Percentiles rank a stretch among this genome's conserved stretches.
phyloP scores from a whole-genome alignment of 2,113 vertebrate genomes.

The Bubo blakistoni region DNA sequence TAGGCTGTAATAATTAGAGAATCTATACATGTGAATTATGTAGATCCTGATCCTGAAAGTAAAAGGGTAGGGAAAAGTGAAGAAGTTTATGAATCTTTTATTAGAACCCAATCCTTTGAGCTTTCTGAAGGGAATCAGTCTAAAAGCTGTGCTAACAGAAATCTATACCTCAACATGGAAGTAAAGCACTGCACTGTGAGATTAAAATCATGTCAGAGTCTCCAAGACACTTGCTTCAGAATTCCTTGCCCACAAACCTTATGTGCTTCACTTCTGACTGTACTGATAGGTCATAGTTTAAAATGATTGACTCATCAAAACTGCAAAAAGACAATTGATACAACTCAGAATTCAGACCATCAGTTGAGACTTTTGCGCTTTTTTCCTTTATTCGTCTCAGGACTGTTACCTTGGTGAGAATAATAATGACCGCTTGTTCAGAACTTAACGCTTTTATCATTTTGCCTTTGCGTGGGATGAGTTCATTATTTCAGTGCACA shows the following conservation, averaged over 20 bases:
- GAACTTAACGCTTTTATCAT: neutral
- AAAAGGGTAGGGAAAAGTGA: neutral
- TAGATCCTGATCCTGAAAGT: neutral
- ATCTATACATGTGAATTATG: neutral
- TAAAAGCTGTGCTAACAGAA: neutral
- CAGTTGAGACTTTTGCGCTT: neutral
- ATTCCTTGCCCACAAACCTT: neutral
- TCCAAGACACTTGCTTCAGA: neutral
- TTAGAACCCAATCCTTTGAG: neutral
- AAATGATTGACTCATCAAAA: neutral
- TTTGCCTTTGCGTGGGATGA: neutral
- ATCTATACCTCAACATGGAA: neutral
- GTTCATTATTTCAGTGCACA: neutral
- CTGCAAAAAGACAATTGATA: neutral
- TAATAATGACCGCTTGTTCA: neutral
- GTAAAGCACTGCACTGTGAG: neutral
- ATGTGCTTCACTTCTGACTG: neutral
- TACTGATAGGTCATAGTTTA: neutral
- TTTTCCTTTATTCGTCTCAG: neutral
- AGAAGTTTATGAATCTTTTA: neutral
- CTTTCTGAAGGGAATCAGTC: neutral
- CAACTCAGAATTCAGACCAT: neutral
- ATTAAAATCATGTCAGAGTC: neutral
- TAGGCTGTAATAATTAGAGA: neutral
- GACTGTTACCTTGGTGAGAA: neutral